phyloP scores from a whole-genome alignment of 2,113 vertebrate species.

The Pseudorasbora parva region DNA sequence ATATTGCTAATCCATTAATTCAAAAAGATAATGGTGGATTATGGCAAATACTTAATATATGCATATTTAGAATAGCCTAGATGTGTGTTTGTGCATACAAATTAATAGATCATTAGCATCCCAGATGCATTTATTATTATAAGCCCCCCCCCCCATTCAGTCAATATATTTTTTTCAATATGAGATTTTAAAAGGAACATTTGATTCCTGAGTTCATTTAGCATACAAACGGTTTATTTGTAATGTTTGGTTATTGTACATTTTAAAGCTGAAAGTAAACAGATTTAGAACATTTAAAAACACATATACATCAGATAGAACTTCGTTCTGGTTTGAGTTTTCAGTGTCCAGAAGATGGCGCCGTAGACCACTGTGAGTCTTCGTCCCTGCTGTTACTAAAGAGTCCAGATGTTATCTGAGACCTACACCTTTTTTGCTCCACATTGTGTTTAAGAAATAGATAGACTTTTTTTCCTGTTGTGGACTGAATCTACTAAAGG shows the following conservation, averaged over 20 bases:
- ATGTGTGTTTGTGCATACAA: neutral
- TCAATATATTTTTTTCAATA: no score
- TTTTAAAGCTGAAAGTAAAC: no score
- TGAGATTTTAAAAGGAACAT: no score
- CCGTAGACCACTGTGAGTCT: neutral
- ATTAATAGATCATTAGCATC: no score
- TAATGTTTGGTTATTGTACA: no score
- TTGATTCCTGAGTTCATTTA: neutral
- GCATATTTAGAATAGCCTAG: no score
- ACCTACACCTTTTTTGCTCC: neutral
- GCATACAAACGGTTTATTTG: no score
- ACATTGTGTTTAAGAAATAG: neutral
- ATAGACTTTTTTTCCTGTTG: neutral
- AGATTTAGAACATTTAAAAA: neutral
- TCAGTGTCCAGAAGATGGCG: conserved; percentile 27
- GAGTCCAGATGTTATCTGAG: neutral
- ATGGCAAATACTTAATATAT: no score
- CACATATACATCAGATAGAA: neutral
- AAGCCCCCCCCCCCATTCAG: no score
- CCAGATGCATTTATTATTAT: no score
- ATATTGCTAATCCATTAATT: no score
- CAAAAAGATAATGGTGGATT: neutral
- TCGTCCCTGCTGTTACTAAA: neutral
- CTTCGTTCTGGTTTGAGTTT: neutral
- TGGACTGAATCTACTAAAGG: neutral